phyloP scores from a whole-genome alignment of 2,113 vertebrate species.

The Bubalus kerabau region DNA sequence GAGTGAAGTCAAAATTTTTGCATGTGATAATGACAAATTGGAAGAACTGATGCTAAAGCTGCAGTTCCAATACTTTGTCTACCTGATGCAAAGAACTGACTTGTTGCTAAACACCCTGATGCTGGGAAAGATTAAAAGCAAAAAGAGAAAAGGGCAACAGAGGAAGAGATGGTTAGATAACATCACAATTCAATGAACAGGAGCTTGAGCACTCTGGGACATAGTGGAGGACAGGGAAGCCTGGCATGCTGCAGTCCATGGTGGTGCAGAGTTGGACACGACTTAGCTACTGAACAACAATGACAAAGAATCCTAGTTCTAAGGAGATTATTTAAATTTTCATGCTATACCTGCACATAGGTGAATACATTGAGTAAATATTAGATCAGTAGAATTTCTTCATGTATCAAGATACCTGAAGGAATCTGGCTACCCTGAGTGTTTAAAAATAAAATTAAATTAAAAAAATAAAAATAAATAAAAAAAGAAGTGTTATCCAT shows the following conservation, averaged over 20 bases:
- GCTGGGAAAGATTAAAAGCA: background rate
- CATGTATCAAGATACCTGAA: background rate
- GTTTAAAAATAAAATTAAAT: no score
- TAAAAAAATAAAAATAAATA: no score
- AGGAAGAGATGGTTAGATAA: background rate
- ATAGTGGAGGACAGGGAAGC: background rate
- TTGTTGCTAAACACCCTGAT: background rate
- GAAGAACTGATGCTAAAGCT: background rate
- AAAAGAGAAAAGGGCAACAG: background rate
- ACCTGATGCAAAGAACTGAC: background rate
- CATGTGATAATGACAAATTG: background rate
- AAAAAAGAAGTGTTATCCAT: background rate
- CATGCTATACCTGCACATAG: background rate
- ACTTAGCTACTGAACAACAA: background rate
- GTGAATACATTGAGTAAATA: background rate
- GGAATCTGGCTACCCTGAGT: background rate
- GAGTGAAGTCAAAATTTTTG: background rate
- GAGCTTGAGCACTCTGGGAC: background rate
- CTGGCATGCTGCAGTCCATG: background rate
- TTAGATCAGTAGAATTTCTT: background rate
- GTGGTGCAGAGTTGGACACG: background rate
- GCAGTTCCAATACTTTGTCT: background rate
- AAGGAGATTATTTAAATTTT: background rate
- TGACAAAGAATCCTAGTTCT: background rate
- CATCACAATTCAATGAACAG: background rate